Conservation (phyloP, 1,140 invertebrate genomes). For the Musca domestica region DNA sequence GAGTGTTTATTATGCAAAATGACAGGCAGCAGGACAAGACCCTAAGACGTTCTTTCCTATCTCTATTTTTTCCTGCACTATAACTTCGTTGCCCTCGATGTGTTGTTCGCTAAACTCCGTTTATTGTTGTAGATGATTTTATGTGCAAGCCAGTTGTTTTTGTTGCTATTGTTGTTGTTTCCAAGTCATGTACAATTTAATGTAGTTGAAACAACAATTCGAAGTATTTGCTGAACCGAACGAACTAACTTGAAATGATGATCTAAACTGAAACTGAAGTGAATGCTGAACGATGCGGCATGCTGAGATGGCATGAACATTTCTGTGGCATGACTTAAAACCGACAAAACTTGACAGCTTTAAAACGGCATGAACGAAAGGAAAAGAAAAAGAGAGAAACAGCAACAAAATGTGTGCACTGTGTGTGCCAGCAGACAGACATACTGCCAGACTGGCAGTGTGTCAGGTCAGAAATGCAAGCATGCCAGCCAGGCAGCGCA, state of each 20-base stretch:
- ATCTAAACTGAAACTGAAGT: too few relatives aligned
- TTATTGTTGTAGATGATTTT: constrained; percentile 5
- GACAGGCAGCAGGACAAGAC: constrained; percentile 32
- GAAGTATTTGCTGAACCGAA: too few relatives aligned
- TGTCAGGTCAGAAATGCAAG: too few relatives aligned
- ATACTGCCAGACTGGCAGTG: too few relatives aligned
- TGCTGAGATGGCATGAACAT: constrained; percentile 14
- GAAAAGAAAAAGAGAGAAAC: neutral
- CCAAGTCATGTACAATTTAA: constrained; percentile 20
- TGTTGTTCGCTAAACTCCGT: neutral
- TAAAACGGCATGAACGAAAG: constrained; percentile 11
- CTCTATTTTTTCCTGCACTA: constrained; percentile 22
- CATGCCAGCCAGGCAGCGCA: constrained; percentile 2
- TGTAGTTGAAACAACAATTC: neutral
- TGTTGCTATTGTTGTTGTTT: constrained; percentile 25
- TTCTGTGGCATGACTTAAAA: constrained; percentile 21
- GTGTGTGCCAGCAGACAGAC: neutral
- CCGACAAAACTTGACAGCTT: constrained; percentile 22
- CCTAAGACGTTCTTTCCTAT: constrained; percentile 43
- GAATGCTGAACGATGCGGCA: too few relatives aligned
- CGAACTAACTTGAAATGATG: too few relatives aligned
- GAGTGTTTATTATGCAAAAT: constrained; percentile 51
- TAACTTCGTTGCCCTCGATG: neutral
- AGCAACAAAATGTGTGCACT: neutral
- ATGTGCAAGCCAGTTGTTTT: neutral